These are phyloP conservation scores for Sander lucioperca DNA, from an alignment of 2,113 vertebrate species.

Conservation along the genomic window DNA sequence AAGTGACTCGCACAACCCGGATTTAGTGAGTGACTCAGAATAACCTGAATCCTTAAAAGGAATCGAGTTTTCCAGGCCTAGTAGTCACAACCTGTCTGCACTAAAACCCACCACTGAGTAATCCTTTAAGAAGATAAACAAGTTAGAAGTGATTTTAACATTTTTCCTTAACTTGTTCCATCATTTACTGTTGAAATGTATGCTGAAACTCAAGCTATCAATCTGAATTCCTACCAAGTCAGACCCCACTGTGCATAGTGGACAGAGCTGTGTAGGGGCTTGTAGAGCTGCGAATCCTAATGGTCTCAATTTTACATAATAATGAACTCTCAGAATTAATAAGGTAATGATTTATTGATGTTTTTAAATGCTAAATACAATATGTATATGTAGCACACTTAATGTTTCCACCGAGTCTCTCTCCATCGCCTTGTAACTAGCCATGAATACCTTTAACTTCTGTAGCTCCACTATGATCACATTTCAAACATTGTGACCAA, in stretches of 20 bases:
- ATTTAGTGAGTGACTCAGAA: too few species aligned
- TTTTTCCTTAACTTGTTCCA: neutral
- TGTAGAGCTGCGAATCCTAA: neutral
- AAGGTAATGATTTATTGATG: neutral
- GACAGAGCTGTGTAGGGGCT: neutral
- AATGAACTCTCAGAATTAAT: neutral
- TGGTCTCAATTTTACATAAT: neutral
- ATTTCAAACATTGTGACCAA: slow-evolving; percentile 3
- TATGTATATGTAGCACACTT: neutral
- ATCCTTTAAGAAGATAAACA: neutral
- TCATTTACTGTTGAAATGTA: neutral
- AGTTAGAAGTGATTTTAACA: neutral
- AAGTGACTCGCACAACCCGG: too few species aligned
- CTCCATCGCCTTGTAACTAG: neutral
- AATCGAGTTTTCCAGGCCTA: too few species aligned
- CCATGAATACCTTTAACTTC: neutral
- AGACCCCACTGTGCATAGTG: neutral
- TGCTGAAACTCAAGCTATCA: neutral
- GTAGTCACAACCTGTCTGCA: neutral
- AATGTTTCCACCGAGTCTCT: neutral
- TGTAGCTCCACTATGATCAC: neutral
- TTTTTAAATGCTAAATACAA: neutral
- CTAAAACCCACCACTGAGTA: neutral
- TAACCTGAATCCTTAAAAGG: too few species aligned
- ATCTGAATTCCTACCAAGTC: neutral